These are phyloP conservation scores for Lepilemur ruficaudatus DNA, from an alignment of 2,797 vertebrate genomes.

Conservation along the genomic window DNA sequence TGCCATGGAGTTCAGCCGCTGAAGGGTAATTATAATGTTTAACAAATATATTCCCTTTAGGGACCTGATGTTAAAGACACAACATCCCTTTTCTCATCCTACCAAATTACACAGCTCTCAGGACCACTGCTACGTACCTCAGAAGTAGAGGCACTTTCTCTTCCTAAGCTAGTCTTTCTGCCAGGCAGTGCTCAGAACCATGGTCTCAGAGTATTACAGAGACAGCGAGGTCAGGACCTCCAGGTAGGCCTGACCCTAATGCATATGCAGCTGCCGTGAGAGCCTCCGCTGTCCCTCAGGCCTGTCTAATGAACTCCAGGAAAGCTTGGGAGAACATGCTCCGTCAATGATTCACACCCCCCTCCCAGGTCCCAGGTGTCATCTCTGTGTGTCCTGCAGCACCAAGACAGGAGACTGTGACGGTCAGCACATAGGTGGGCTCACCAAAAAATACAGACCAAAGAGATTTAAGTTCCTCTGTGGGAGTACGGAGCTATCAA, in stretches of 20 bases:
- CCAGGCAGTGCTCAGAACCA: not conserved
- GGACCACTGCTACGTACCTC: not conserved
- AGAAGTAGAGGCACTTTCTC: not conserved
- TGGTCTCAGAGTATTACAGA: not conserved
- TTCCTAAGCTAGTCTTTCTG: not conserved
- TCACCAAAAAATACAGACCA: not conserved
- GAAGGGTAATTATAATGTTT: conserved; percentile 90
- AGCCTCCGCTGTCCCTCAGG: not conserved
- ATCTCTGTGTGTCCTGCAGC: not conserved
- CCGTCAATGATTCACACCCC: not conserved
- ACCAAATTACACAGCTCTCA: conserved; percentile 23
- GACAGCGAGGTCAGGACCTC: not conserved
- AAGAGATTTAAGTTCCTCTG: not conserved
- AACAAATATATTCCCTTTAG: conserved; percentile 87
- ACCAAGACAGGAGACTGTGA: not conserved
- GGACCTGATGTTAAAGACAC: conserved; percentile 82
- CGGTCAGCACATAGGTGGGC: not conserved
- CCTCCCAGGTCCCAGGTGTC: not conserved
- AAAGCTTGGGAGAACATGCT: not conserved
- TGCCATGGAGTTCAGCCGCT: conserved; percentile 83
- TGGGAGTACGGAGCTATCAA: not conserved
- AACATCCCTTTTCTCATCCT: conserved; percentile 72
- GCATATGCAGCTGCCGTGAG: not conserved
- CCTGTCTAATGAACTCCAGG: not conserved
- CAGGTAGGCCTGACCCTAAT: not conserved